Conservation (phyloP, 2,888 invertebrate genomes). For the Ferdinandea cuprea region DNA sequence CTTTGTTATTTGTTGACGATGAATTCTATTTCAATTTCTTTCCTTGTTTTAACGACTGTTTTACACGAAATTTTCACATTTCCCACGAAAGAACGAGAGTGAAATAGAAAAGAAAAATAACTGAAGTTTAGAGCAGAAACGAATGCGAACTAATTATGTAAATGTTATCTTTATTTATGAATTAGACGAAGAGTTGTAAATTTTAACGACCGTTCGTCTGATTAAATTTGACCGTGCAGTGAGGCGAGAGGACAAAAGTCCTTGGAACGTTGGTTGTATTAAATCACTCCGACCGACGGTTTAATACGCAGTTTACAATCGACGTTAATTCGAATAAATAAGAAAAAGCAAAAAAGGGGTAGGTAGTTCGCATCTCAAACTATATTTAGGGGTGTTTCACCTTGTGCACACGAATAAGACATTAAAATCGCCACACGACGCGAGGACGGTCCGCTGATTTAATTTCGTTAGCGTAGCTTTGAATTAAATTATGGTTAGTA, state of each 20-base stretch:
- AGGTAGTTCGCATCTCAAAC: background rate
- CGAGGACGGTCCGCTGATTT: conserved; percentile 29
- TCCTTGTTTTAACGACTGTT: conserved; percentile 44
- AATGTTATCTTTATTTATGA: conserved; percentile 74
- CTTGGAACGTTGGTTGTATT: conserved; percentile 16
- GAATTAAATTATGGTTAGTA: conserved; percentile 34
- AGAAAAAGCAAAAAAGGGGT: background rate
- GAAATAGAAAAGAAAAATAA: background rate
- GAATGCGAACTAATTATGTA: conserved; percentile 69
- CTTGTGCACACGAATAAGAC: conserved; percentile 57
- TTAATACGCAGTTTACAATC: conserved; percentile 38
- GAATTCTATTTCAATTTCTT: conserved; percentile 8
- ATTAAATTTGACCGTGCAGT: conserved; percentile 51
- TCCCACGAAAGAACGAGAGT: conserved; percentile 33
- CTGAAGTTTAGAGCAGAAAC: conserved; percentile 25
- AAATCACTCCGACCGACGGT: conserved; percentile 41
- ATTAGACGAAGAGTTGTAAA: conserved; percentile 73
- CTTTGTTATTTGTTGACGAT: conserved; percentile 2
- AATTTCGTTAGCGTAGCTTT: conserved; percentile 44
- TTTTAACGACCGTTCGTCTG: conserved; percentile 70
- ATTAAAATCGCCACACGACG: conserved; percentile 44
- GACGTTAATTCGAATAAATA: conserved; percentile 24
- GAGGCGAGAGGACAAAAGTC: background rate
- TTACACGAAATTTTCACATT: conserved; percentile 67
- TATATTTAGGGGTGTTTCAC: conserved; percentile 25